Base-by-base conservation (phyloP, 2,797 vertebrate genomes). In the Setipinna tenuifilis region DNA sequence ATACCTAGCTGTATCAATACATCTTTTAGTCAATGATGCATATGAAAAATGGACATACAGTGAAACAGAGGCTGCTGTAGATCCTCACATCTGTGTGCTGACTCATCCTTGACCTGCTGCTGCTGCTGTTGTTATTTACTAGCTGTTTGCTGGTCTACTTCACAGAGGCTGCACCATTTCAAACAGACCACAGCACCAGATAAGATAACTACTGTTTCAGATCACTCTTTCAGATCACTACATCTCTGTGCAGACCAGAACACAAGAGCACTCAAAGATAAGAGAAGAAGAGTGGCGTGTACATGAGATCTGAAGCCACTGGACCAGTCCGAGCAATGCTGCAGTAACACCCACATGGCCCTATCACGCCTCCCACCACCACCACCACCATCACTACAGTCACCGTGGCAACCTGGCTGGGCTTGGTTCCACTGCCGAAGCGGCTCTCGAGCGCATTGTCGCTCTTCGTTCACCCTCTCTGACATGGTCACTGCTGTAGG, bases 351-450 rank as follows among this genome's bases (percentile, higher is more conserved):
- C 81, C 46, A 82, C 48, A 82, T 11, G 58, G n/a, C 57, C 80
- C 25, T 19, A 61, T 71, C 71, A 78, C 71, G 31, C 44, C 71
- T 78, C 71, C 35, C 71, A 78, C 71, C 31, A 54, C 50, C 50
- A 54, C 14, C 50, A 54, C 50, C 14, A 54, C 50, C 14, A 54
- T 54, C 7, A 54, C 21, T 28, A 57, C 31, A 6, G 54, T 85
- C 61, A 82, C 86, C 82, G 81, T 83, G 82, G 82, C 78, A 85
- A 89, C 88, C 23, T 6, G 35, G 41, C 81, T 3, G 75, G 6
- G 57, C 46, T 78, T 78, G 71, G 71, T 78, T 21, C 35, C 17
- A 2, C 17, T 17, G 41, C 35, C 16, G 41, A 78, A 78, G 17
- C 35, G 6, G 31, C 1, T 78, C 35, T 78, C 71, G 17, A 28